Base-by-base conservation (phyloP, 2,888 invertebrate genomes). In the Ornithoptera priamus region DNA sequence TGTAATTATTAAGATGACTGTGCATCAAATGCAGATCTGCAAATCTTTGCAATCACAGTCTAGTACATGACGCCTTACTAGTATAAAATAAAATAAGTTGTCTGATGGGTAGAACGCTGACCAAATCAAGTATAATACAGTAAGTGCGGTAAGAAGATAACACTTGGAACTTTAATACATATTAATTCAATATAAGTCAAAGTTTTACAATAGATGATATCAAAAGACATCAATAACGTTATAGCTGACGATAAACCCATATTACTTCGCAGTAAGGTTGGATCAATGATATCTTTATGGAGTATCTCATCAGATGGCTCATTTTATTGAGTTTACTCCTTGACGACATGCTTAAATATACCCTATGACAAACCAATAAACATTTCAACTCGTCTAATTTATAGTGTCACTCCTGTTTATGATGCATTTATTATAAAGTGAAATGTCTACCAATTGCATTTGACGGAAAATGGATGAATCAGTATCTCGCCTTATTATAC, bases 211-310 rank as follows among this genome's bases (percentile, higher is more conserved):
- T 15, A 46, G 53, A 57, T 65, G 39, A 65, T 30, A 65, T 65
- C 46, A 65, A 74, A 73, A 72, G 68, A 70, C 71, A 72, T 73
- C 70, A 69, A 70, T 73, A 78, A 78, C 81, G 80, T 79, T 81
- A 82, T 77, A 75, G 75, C 74, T 60, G 79, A 76, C 76, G 78
- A 80, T 85, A 84, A 85, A 58, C 57, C 57, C 57, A 58, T 22
- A 58, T 22, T 58, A 58, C 22, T 58, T 58, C 57, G 57, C 57
- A 10, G 57, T 83, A 84, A 77, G 75, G 80, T 81, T 80, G 74
- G 75, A 73, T 76, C 80, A 83, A 79, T 79, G 74, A 80, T 79
- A 83, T 82, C 77, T 82, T 81, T 80, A 80, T 78, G 80, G 80
- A 77, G 77, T 74, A 80, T 83, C 82, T 84, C 81, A 83, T 85